Percentiles rank a stretch among this genome's conserved stretches.
Conservation (phyloP, 2,888 invertebrate genomes). For the Fabriciana adippe region DNA sequence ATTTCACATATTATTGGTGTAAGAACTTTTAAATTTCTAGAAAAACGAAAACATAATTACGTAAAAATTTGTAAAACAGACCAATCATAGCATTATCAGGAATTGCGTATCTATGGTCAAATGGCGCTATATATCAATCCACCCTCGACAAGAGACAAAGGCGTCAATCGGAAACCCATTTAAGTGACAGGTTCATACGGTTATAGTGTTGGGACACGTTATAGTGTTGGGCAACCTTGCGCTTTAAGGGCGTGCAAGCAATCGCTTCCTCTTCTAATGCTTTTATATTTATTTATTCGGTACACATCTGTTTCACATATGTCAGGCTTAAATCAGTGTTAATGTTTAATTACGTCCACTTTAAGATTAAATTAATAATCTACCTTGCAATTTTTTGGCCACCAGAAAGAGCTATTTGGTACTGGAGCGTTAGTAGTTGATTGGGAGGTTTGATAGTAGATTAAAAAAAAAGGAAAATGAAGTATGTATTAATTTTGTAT, state of each 20-base stretch:
- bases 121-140: slow-evolving; percentile 40
- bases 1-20: too few species aligned
- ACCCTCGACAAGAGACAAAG: slow-evolving; percentile 44
- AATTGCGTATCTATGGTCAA: slow-evolving; percentile 26
- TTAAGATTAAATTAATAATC: too few species aligned
- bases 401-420: too few species aligned
- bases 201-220: slow-evolving; percentile 45
- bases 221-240: slow-evolving; percentile 34
- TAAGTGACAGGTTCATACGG: slow-evolving; percentile 47
- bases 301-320: slow-evolving; percentile 10
- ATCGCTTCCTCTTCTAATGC: slow-evolving; percentile 2
- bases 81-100: neutral
- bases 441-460: too few species aligned
- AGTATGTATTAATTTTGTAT: too few species aligned
- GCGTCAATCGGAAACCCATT: slow-evolving; percentile 65
- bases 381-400: too few species aligned
- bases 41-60: neutral
- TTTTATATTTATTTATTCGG: slow-evolving; percentile 13
- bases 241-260: slow-evolving; percentile 38
- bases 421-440: too few species aligned
- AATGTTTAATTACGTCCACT: neutral
- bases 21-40: too few species aligned
- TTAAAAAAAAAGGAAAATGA: too few species aligned
- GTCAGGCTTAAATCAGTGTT: neutral
- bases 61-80: neutral